These are phyloP conservation scores for Diorhabda elongata DNA, from an alignment of 1,140 invertebrate species.

Conservation along the genomic window DNA sequence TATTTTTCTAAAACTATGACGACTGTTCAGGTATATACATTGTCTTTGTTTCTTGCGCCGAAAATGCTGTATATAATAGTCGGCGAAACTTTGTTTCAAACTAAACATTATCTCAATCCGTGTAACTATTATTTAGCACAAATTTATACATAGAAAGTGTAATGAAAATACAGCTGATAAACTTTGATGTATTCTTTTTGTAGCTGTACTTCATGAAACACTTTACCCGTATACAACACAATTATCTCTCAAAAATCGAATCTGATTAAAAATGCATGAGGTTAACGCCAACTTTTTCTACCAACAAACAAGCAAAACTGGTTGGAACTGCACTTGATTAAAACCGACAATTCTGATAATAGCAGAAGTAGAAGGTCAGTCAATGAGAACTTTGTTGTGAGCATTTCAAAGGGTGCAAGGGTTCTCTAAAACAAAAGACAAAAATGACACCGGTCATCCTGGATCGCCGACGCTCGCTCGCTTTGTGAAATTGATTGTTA, in stretches of 20 bases:
- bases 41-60: no score
- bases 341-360: constrained; percentile 27
- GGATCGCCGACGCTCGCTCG: constrained; percentile 1
- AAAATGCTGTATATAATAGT: no score
- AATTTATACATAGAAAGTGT: no score
- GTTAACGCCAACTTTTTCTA: neutral
- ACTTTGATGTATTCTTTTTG: no score
- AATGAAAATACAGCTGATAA: no score
- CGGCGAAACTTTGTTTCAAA: no score
- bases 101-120: no score
- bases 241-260: neutral
- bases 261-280: constrained; percentile 2
- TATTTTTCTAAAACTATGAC: no score
- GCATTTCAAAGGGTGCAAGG: constrained; percentile 37
- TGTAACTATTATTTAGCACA: no score
- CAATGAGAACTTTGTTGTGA: constrained; percentile 29
- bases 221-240: neutral
- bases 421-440: constrained; percentile 39
- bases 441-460: constrained; percentile 35
- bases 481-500: constrained; percentile 36
- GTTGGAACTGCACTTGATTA: constrained; percentile 30
- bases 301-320: neutral
- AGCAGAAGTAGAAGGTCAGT: constrained; percentile 25
- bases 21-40: no score
- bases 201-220: no score